phyloP scores from a whole-genome alignment of 2,113 vertebrate genomes.

The Boulengeromyrus knoepffleri region DNA sequence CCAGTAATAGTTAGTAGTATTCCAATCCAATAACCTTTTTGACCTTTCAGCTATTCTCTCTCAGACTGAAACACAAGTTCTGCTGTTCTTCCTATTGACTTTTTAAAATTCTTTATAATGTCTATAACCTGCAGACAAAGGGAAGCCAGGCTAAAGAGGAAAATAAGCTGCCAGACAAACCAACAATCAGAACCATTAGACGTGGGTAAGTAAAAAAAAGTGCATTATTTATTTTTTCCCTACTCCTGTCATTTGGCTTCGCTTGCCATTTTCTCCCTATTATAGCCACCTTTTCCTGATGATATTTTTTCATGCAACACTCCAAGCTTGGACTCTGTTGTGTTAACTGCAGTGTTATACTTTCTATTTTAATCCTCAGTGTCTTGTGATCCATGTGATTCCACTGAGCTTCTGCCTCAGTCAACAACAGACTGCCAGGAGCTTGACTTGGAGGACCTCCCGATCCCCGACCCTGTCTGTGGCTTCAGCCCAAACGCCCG shows the following conservation, averaged over 20 bases:
- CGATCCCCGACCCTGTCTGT: conserved; percentile 39
- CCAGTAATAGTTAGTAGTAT: not conserved
- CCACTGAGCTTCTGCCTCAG: conserved; percentile 46
- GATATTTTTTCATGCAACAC: not conserved
- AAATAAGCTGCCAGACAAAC: conserved; percentile 25
- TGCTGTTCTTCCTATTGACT: not conserved
- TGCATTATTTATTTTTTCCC: not conserved
- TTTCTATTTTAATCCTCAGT: conserved; percentile 33
- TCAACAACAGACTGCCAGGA: conserved; percentile 41
- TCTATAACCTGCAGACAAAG: conserved; percentile 52
- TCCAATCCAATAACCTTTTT: not conserved
- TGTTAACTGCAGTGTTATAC: not conserved
- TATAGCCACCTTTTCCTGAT: not conserved
- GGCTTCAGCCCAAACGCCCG: conserved; percentile 45
- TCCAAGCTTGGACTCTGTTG: not conserved
- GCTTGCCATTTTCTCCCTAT: not conserved
- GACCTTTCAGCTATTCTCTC: not conserved
- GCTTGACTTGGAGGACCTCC: conserved; percentile 44
- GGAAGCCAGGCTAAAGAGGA: conserved; percentile 62
- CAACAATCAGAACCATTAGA: conserved; percentile 47
- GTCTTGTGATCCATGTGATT: conserved; percentile 58
- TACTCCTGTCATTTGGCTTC: not conserved
- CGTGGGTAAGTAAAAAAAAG: conserved; percentile 41
- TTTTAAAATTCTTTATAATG: not conserved
- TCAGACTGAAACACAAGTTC: not conserved